These are phyloP conservation scores for Rutpela maculata DNA, from an alignment of 2,888 invertebrate genomes.

Conservation along the genomic window DNA sequence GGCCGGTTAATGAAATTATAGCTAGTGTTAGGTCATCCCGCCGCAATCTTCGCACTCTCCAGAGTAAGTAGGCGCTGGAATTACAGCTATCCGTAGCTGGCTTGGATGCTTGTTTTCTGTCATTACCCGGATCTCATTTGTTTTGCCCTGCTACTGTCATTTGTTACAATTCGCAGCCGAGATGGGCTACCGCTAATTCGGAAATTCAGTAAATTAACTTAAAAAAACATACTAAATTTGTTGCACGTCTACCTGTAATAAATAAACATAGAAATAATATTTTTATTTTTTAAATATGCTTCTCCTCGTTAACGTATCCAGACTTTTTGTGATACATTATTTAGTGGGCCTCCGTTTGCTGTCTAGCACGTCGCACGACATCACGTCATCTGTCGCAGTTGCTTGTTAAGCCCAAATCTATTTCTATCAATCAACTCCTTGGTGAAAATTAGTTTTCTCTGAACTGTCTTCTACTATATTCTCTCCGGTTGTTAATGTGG, in stretches of 20 bases:
- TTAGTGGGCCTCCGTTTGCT: too few species aligned
- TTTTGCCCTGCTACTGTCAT: slow-evolving; percentile 57
- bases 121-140: slow-evolving; percentile 63
- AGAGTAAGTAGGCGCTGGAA: slow-evolving; percentile 59
- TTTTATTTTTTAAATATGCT: too few species aligned
- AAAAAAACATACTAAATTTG: background rate
- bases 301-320: too few species aligned
- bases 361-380: too few species aligned
- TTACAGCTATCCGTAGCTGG: slow-evolving; percentile 61
- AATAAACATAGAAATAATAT: too few species aligned
- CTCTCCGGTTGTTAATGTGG: too few species aligned
- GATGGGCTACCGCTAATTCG: background rate
- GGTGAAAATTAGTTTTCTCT: too few species aligned
- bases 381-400: too few species aligned
- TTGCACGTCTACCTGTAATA: background rate
- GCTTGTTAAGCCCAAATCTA: too few species aligned
- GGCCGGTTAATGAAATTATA: slow-evolving; percentile 78
- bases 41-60: slow-evolving; percentile 65
- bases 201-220: background rate
- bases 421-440: too few species aligned
- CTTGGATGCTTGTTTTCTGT: slow-evolving; percentile 61
- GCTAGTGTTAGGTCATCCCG: slow-evolving; percentile 71
- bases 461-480: too few species aligned
- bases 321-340: too few species aligned
- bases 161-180: slow-evolving; percentile 46